These are phyloP conservation scores for Petrolisthes cinctipes DNA, from an alignment of 2,888 invertebrate genomes.

Conservation along the genomic window DNA sequence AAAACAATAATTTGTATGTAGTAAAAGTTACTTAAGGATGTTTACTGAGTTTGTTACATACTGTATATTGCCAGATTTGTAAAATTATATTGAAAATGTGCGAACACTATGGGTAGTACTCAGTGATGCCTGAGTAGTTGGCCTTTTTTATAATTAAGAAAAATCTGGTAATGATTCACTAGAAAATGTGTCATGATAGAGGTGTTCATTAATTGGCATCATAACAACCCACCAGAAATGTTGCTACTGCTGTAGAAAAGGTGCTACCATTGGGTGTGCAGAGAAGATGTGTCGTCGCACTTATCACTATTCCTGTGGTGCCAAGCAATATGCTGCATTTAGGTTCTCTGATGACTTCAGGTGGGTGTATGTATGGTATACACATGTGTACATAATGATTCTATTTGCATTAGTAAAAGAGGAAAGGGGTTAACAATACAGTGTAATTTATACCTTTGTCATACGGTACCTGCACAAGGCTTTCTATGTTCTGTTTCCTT, in stretches of 20 bases:
- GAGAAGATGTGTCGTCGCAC: slow-evolving; percentile 76
- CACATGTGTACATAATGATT: not conserved
- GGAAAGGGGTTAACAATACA: too few species aligned
- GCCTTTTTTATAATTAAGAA: too few species aligned
- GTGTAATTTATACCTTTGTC: too few species aligned
- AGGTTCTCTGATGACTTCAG: slow-evolving; percentile 77
- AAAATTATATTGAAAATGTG: too few species aligned
- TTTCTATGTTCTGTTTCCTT: too few species aligned
- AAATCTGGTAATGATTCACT: not conserved
- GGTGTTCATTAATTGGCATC: not conserved
- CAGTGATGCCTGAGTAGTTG: too few species aligned
- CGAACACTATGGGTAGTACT: too few species aligned
- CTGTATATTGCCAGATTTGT: too few species aligned
- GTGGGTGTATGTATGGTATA: slow-evolving; percentile 66
- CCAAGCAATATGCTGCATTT: slow-evolving; percentile 73
- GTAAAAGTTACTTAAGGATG: too few species aligned
- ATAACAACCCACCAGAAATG: slow-evolving; percentile 75
- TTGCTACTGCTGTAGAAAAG: slow-evolving; percentile 76
- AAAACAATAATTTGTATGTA: too few species aligned
- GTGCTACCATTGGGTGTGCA: slow-evolving; percentile 83
- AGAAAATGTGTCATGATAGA: not conserved
- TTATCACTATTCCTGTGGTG: slow-evolving; percentile 84
- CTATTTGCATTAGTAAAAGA: not conserved
- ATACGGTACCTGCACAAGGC: too few species aligned
- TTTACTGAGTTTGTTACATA: too few species aligned